Evolutionary conservation across 2,888 invertebrate species (phyloP).

Genomic region (Cantharis nigra): DNA sequence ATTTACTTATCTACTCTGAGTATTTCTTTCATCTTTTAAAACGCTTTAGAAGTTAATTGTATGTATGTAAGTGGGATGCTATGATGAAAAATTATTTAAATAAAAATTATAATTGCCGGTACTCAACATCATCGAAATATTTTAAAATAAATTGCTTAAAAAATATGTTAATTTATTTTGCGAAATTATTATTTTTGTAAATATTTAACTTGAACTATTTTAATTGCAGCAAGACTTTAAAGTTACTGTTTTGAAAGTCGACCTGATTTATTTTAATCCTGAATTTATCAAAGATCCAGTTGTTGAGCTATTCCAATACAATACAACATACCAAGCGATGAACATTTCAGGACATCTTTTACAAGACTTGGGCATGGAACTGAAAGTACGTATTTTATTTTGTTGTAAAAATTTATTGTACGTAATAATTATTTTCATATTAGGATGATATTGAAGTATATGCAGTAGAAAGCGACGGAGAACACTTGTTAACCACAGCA

Average conservation of each 20-base stretch:
- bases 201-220: background rate
- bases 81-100: background rate
- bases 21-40: background rate
- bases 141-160: background rate
- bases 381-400: constrained; percentile 5
- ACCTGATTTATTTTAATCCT: constrained; percentile 13
- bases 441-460: constrained; percentile 21
- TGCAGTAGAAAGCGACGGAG: constrained; percentile 5
- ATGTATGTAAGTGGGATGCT: background rate
- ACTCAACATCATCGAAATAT: background rate
- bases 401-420: background rate
- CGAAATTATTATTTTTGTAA: background rate
- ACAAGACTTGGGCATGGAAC: constrained; percentile 20
- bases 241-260: constrained; percentile 10
- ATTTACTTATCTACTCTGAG: background rate
- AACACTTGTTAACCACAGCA: constrained; percentile 13
- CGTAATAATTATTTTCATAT: background rate
- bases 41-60: background rate
- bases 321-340: constrained; percentile 17
- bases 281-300: constrained; percentile 11
- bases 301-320: constrained; percentile 11
- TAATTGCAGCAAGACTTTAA: constrained; percentile 17
- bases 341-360: constrained; percentile 15
- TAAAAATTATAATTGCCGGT: background rate
- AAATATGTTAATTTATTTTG: background rate